phyloP scores from a whole-genome alignment of 30 jellyfish, hydroid and myxozoan genomes.

The Mastigias papua region DNA sequence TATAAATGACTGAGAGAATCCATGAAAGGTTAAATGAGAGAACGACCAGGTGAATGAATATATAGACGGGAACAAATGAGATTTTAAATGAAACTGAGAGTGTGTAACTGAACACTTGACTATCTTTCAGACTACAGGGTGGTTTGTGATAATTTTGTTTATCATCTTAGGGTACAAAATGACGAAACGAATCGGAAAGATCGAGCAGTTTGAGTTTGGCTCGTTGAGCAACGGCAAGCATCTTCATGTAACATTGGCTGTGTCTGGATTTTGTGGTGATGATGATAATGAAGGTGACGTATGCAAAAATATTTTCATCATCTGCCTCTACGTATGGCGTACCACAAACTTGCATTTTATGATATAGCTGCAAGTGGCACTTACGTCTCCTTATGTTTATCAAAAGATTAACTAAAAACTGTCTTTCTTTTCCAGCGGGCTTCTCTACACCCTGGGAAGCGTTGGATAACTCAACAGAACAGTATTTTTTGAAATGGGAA shows the following conservation, averaged over 20 bases:
- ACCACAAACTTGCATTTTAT: background rate
- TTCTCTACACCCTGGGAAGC: slow-evolving; percentile 74
- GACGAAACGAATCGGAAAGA: slow-evolving; percentile 74
- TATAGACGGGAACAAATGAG: too few species aligned
- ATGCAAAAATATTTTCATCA: background rate
- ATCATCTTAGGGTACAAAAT: slow-evolving; percentile 57
- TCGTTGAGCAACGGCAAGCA: slow-evolving; percentile 63
- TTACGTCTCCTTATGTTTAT: background rate
- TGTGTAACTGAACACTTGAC: too few species aligned
- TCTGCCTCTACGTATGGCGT: background rate
- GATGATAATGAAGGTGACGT: slow-evolving; percentile 44
- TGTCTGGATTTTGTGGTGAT: slow-evolving; percentile 63
- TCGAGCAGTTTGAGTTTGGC: slow-evolving; percentile 80
- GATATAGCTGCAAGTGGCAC: too few species aligned
- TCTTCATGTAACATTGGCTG: slow-evolving; percentile 72
- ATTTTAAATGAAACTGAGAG: too few species aligned
- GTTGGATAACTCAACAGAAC: slow-evolving; percentile 57
- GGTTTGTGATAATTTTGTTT: too few species aligned
- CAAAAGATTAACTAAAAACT: too few species aligned
- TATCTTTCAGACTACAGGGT: background rate
- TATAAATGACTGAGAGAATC: background rate
- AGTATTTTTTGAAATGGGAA: slow-evolving; percentile 65
- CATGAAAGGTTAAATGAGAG: background rate
- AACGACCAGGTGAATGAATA: background rate
- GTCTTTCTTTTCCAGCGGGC: slow-evolving; percentile 37